phyloP scores from a whole-genome alignment of 2,888 invertebrate species.

The Habroteleia sp. region DNA sequence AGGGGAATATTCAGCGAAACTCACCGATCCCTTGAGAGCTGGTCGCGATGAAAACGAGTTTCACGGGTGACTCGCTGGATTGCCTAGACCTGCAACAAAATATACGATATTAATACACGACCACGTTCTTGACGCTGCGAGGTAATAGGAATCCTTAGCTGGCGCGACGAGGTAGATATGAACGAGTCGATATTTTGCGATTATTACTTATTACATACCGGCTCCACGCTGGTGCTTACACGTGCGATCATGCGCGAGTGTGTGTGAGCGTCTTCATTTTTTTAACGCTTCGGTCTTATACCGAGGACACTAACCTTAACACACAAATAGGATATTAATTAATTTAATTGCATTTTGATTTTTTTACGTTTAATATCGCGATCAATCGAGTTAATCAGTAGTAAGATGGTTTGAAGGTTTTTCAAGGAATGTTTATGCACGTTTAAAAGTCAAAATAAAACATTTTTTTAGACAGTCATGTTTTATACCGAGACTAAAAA shows the following conservation, averaged over 20 bases:
- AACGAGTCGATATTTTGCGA: slow-evolving; percentile 57
- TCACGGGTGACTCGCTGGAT: slow-evolving; percentile 57
- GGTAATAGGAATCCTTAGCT: slow-evolving; percentile 61
- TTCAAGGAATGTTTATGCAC: too few relatives aligned
- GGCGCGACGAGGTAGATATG: slow-evolving; percentile 48
- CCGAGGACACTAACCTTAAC: slow-evolving; percentile 40
- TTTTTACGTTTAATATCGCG: slow-evolving; percentile 3
- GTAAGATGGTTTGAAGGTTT: not conserved
- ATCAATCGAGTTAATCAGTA: not conserved
- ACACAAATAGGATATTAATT: slow-evolving; percentile 23
- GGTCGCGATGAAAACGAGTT: slow-evolving; percentile 63
- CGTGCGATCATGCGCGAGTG: slow-evolving; percentile 1
- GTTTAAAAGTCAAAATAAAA: too few relatives aligned
- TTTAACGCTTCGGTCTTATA: slow-evolving; percentile 24
- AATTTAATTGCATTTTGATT: slow-evolving; percentile 5
- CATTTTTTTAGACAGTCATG: too few relatives aligned
- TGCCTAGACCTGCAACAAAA: slow-evolving; percentile 63
- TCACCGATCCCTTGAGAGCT: slow-evolving; percentile 57
- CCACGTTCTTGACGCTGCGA: slow-evolving; percentile 36
- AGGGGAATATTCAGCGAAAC: slow-evolving; percentile 58
- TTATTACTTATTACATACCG: slow-evolving; percentile 58
- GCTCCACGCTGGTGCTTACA: slow-evolving; percentile 15
- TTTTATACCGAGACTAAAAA: too few relatives aligned
- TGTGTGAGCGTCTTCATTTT: slow-evolving; percentile 19
- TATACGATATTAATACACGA: slow-evolving; percentile 63